Percentiles rank a stretch among this genome's conserved stretches.
These are phyloP conservation scores for Lasiurus cinereus DNA, from an alignment of 2,113 vertebrate species.

Conservation along the genomic window DNA sequence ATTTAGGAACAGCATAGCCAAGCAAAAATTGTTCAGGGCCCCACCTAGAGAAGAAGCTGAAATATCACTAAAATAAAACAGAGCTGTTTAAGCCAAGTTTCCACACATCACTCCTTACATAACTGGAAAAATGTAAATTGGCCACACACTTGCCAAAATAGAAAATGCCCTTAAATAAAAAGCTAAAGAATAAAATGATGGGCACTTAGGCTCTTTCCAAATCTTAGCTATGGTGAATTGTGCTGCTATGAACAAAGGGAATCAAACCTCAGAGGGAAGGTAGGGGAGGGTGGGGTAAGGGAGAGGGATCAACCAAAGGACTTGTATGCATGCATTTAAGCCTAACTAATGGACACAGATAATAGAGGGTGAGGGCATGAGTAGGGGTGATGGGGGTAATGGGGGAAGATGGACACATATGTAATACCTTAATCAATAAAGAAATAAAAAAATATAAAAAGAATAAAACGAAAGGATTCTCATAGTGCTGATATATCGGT, in stretches of 20 bases:
- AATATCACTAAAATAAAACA: constrained; percentile 58
- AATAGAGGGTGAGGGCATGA: no score
- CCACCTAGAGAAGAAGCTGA: constrained; percentile 15
- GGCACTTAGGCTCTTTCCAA: no score
- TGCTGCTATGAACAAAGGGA: no score
- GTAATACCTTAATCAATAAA: no score
- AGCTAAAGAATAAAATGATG: constrained; percentile 56
- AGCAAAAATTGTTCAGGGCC: not conserved
- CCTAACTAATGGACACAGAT: no score
- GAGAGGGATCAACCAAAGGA: no score
- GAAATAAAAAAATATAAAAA: not conserved
- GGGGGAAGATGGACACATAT: no score
- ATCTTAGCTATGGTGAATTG: no score
- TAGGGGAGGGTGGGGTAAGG: no score
- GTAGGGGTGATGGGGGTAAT: no score
- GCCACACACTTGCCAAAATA: constrained; percentile 57
- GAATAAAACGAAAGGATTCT: constrained; percentile 43
- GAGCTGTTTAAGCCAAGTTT: constrained; percentile 63
- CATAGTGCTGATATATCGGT: not conserved
- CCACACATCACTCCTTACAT: constrained; percentile 68
- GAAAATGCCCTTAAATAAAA: constrained; percentile 57
- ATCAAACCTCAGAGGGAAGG: no score
- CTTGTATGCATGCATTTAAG: no score
- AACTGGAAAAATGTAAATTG: constrained; percentile 77
- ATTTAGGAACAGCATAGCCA: not conserved